Evolutionary conservation across 2,888 invertebrate species (phyloP).

Genomic region (Piscicola geometra): DNA sequence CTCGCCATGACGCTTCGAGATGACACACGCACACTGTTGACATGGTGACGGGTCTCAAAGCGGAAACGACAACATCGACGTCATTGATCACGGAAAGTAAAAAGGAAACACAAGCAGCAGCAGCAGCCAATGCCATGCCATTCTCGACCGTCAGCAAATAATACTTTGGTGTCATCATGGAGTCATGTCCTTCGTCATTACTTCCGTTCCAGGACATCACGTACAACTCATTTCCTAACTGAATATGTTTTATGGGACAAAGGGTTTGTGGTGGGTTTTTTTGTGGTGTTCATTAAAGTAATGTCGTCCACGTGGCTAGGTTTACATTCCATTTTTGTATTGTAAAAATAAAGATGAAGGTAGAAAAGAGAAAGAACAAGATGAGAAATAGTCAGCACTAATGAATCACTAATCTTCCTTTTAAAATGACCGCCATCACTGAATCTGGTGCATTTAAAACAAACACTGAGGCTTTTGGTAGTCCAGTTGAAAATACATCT

Average conservation of each 20-base stretch:
- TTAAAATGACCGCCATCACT: too few relatives aligned
- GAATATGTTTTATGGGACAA: background rate
- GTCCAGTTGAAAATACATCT: too few relatives aligned
- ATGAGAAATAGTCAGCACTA: too few relatives aligned
- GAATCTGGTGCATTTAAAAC: too few relatives aligned
- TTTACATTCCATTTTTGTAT: too few relatives aligned
- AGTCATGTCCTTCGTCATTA: background rate
- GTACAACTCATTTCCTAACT: background rate
- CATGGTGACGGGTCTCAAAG: background rate
- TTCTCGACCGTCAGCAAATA: background rate
- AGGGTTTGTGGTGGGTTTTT: background rate
- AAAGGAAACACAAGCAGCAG: background rate
- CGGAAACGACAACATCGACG: background rate
- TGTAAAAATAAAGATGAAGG: too few relatives aligned
- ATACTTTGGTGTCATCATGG: background rate
- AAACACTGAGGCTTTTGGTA: too few relatives aligned
- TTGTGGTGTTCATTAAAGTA: too few relatives aligned
- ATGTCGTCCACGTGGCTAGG: too few relatives aligned
- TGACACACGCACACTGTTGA: background rate
- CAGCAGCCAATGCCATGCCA: background rate
- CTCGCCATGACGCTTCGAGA: background rate
- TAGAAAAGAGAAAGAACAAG: too few relatives aligned
- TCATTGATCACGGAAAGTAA: background rate
- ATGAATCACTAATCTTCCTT: too few relatives aligned
- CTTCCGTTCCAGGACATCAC: background rate